Percentiles rank a stretch among this genome's conserved stretches.
Evolutionary conservation across 2,888 invertebrate genomes (phyloP).

Genomic region (Phytoseiulus persimilis): DNA sequence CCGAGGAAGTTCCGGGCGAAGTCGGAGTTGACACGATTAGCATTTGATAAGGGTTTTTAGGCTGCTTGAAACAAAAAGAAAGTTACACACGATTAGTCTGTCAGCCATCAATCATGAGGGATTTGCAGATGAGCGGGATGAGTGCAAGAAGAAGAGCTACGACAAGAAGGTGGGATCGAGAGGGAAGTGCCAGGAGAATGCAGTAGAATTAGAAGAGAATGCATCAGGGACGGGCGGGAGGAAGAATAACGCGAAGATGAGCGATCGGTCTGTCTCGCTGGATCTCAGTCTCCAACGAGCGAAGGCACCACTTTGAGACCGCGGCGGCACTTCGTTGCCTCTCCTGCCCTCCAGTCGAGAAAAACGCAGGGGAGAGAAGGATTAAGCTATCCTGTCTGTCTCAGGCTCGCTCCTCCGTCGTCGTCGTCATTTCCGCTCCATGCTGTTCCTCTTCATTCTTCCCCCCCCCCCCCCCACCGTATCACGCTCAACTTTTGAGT

Average conservation of each 20-base stretch:
- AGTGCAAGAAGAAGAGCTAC: not conserved
- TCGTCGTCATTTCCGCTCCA: not conserved
- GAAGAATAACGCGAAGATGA: not conserved
- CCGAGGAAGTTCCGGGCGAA: no score
- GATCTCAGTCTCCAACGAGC: not conserved
- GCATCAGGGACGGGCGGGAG: not conserved
- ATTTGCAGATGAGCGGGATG: not conserved
- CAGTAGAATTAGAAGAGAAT: not conserved
- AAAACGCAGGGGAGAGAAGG: not conserved
- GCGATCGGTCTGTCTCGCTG: not conserved
- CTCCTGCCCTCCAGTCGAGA: not conserved
- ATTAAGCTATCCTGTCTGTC: not conserved
- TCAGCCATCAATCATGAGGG: not conserved
- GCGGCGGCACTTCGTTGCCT: not conserved
- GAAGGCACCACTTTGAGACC: not conserved
- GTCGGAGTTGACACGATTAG: not conserved
- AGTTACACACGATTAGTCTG: not conserved
- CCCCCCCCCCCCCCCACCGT: no score
- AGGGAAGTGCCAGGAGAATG: not conserved
- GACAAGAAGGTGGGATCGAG: not conserved
- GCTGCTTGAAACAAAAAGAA: not conserved
- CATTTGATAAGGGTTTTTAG: not conserved
- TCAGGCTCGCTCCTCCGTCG: no score
- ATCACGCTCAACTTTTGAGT: no score
- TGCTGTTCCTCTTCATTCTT: not conserved